phyloP scores from a whole-genome alignment of 2,797 vertebrate species.

The Typhlichthys subterraneus region DNA sequence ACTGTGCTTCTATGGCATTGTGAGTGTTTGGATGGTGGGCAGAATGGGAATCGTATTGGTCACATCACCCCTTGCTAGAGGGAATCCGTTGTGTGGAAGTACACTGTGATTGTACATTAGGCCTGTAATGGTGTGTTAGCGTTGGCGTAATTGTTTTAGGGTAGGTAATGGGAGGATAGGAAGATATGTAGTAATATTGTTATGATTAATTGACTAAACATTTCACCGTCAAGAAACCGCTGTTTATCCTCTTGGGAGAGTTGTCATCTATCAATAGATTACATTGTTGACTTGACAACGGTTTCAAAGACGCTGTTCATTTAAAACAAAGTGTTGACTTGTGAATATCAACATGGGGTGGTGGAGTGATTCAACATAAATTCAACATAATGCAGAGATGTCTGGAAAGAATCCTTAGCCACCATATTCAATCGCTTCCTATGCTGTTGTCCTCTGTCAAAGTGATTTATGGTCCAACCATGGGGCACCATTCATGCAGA shows the following conservation, averaged over 20 bases:
- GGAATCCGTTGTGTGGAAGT: conserved; percentile 4
- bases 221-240: neutral
- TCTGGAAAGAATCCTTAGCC: neutral
- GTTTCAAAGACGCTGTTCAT: no score
- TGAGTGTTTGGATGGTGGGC: neutral
- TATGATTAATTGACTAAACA: neutral
- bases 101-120: conserved; percentile 9
- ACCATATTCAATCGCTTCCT: neutral
- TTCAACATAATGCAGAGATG: neutral
- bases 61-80: neutral
- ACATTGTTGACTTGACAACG: no score
- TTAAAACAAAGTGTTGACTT: neutral
- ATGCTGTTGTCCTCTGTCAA: no score
- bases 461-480: no score
- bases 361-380: neutral
- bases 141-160: no score
- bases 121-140: neutral
- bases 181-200: neutral
- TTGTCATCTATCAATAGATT: no score
- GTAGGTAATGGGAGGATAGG: no score
- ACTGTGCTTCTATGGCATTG: no score
- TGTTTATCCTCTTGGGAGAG: no score
- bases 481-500: no score
- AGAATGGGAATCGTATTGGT: neutral
- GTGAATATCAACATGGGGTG: no score